Evolutionary conservation across 2,888 invertebrate species (phyloP).

Genomic region (Hemaris fuciformis): DNA sequence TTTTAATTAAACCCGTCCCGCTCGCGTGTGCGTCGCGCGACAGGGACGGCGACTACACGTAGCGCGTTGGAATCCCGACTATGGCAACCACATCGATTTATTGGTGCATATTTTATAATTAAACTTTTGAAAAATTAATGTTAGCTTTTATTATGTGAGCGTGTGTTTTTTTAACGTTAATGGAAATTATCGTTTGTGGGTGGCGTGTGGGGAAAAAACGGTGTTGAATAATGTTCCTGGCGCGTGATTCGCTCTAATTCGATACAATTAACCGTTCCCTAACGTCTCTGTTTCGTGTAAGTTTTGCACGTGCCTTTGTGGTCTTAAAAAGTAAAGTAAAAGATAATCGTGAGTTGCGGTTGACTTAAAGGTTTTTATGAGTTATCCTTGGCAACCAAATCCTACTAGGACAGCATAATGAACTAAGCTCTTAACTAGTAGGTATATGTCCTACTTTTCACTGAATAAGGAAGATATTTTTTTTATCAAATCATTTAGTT

Average conservation of each 20-base stretch:
- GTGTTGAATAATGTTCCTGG: constrained; percentile 20
- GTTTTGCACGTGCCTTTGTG: background rate
- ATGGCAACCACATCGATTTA: constrained; percentile 62
- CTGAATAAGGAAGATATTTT: too few species aligned
- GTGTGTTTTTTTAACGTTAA: constrained; percentile 24
- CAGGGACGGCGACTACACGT: constrained; percentile 16
- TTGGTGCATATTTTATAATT: constrained; percentile 70
- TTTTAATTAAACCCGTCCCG: constrained; percentile 71
- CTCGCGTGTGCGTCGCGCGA: background rate
- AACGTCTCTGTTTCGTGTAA: background rate
- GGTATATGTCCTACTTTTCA: too few species aligned
- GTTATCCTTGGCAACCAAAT: too few species aligned
- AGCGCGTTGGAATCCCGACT: constrained; percentile 44
- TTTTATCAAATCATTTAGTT: too few species aligned
- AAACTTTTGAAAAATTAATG: constrained; percentile 58
- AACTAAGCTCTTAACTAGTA: too few species aligned
- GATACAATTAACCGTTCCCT: background rate
- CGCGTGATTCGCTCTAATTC: constrained; percentile 4
- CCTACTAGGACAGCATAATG: too few species aligned
- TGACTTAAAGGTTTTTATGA: too few species aligned
- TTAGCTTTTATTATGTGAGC: constrained; percentile 35
- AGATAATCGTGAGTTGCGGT: too few species aligned
- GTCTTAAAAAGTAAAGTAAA: too few species aligned
- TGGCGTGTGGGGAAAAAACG: constrained; percentile 32
- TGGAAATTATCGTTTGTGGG: constrained; percentile 37